Evolutionary conservation across 2,888 invertebrate genomes (phyloP), one percentile per base, ranked within the genome.

Genomic region (Tortricodes alternella): DNA sequence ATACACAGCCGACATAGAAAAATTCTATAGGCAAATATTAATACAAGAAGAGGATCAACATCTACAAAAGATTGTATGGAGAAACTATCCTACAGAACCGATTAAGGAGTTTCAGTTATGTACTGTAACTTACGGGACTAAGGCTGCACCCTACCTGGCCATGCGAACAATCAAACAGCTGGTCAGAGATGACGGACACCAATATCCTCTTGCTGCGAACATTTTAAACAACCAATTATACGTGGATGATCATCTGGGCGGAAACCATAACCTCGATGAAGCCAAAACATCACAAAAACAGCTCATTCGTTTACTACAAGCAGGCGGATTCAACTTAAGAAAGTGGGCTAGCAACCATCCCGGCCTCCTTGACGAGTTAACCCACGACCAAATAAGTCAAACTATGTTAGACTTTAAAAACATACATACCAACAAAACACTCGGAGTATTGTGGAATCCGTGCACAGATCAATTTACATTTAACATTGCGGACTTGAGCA

Each of bases 331-430:
- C 41, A 41, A 41, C 24, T 23, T 41, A 13, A n/a, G 23, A 15
- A 41, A 41, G 9, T 41, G 41, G 41, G 23, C 41, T 24, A 41
- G 41, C 23, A 41, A 41, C 23, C 23, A 23, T 13, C 24, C 23
- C 9, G 7, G 4, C 1, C 41, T 41, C 15, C 1, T 41, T 11
- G 23, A 41, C 1, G 15, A 23, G 7, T 18, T 44, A 29, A 18
- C 44, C 3, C 3, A 11, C 1, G 29, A 44, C 5, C 21, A 29
- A 16, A 29, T 44, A 29, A 44, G 29, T 29, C 44, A 29, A 29
- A 27, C 16, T n/a, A 29, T 44, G 9, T n/a, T 53, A 37, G 27
- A 58, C 13, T 58, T 53, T 6, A 58, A 51, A 11, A 53, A 50
- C 27, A 15, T 24, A 9, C 37, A 53, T 2, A 38, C 19, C 8